Evolutionary conservation across 2,113 vertebrate species (phyloP).

Genomic region (Syngnathus typhle): DNA sequence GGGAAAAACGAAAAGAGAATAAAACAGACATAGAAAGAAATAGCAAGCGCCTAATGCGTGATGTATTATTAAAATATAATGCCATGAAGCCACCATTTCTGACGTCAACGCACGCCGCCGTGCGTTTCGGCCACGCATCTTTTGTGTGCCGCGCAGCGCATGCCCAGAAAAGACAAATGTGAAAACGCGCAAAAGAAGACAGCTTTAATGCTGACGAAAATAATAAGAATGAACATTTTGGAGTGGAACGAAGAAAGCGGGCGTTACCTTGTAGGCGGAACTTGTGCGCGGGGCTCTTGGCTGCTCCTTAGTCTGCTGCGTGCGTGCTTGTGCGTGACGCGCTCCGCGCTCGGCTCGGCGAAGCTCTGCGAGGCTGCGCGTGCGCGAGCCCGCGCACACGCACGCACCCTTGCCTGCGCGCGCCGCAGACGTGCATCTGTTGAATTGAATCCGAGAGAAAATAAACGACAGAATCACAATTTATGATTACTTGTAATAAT

Average conservation of each 20-base stretch:
- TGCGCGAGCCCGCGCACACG: slow-evolving; percentile 45
- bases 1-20: neutral
- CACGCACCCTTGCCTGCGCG: slow-evolving; percentile 18
- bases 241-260: neutral
- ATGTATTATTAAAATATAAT: neutral
- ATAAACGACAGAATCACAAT: neutral
- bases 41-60: neutral
- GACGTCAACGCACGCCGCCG: neutral
- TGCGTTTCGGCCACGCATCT: neutral
- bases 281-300: neutral
- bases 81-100: no score
- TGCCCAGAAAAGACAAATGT: neutral
- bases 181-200: neutral
- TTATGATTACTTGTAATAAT: neutral
- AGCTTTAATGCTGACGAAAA: neutral
- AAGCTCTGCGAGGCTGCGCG: slow-evolving; percentile 41
- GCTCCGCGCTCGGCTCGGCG: neutral
- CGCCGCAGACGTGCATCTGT: slow-evolving; percentile 8
- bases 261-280: neutral
- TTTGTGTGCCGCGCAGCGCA: slow-evolving; percentile 1
- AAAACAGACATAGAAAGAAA: neutral
- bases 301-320: slow-evolving; percentile 6
- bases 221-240: neutral
- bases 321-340: slow-evolving; percentile 6
- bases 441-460: neutral